Evolutionary conservation across 2,888 invertebrate species (phyloP).

Genomic region (Crocallis elinguaria): DNA sequence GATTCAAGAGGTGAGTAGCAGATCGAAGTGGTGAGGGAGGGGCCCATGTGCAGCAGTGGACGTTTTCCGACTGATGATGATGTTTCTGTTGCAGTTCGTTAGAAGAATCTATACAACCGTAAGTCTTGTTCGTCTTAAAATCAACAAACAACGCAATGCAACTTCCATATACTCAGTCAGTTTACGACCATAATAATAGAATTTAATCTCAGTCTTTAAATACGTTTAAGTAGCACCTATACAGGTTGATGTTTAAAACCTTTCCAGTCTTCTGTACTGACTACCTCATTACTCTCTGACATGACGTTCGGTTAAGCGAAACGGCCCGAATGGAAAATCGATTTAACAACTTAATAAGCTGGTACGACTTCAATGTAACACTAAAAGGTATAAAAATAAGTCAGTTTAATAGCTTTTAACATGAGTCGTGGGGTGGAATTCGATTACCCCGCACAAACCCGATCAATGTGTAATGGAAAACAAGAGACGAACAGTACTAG

Average conservation of each 20-base stretch:
- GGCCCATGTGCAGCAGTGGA: no score
- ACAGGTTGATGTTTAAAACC: not conserved
- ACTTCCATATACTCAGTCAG: no score
- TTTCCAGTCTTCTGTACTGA: not conserved
- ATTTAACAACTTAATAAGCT: constrained; percentile 30
- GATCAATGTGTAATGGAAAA: not conserved
- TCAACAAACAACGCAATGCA: no score
- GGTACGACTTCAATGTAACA: constrained; percentile 13
- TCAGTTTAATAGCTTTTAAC: constrained; percentile 14
- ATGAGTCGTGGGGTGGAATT: not conserved
- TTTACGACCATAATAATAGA: no score
- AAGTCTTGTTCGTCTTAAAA: no score
- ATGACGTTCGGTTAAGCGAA: constrained; percentile 11
- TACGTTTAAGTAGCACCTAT: no score
- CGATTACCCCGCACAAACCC: not conserved
- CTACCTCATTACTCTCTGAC: not conserved
- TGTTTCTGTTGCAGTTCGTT: no score
- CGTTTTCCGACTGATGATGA: no score
- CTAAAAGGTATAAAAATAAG: constrained; percentile 21
- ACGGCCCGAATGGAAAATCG: constrained; percentile 15
- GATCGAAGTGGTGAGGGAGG: no score
- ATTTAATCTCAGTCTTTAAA: no score
- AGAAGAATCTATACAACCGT: no score
- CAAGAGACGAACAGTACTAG: not conserved
- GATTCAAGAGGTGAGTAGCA: no score